Conservation (phyloP, 2,113 vertebrate genomes). For the Ascaphus truei region DNA sequence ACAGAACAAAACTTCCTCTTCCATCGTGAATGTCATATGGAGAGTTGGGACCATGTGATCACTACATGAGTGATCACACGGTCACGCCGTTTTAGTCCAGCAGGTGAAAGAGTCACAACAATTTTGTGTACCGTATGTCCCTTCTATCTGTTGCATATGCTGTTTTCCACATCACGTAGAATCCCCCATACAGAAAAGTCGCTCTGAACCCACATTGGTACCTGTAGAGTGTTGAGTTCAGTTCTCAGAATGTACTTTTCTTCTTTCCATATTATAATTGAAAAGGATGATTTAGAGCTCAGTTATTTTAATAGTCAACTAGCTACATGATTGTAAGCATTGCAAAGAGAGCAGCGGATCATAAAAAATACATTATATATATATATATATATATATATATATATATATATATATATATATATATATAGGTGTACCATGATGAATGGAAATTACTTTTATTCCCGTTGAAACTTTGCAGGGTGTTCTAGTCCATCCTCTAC, state of each 20-base stretch:
- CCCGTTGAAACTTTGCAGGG: background rate
- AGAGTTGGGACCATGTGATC: too few species aligned
- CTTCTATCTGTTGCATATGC: background rate
- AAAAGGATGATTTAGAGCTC: slow-evolving; percentile 6
- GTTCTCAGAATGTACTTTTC: background rate
- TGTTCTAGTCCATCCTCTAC: background rate
- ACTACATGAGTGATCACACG: too few species aligned
- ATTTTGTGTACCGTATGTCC: too few species aligned
- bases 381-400: too few species aligned
- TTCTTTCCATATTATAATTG: background rate
- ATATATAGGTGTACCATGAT: slow-evolving; percentile 13
- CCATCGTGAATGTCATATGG: too few species aligned
- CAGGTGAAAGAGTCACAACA: too few species aligned
- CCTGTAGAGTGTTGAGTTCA: background rate
- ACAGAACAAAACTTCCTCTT: too few species aligned
- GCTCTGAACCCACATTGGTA: background rate
- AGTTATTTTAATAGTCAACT: slow-evolving; percentile 22
- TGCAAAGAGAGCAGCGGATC: background rate
- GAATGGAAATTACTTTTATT: slow-evolving; percentile 3
- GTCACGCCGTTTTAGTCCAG: too few species aligned
- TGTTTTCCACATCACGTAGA: background rate
- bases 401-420: slow-evolving; percentile 8
- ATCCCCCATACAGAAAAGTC: background rate
- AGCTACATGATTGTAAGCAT: background rate
- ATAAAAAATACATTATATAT: too few species aligned